phyloP scores from a whole-genome alignment of 2,888 invertebrate species.

The Parascotia fuliginaria region DNA sequence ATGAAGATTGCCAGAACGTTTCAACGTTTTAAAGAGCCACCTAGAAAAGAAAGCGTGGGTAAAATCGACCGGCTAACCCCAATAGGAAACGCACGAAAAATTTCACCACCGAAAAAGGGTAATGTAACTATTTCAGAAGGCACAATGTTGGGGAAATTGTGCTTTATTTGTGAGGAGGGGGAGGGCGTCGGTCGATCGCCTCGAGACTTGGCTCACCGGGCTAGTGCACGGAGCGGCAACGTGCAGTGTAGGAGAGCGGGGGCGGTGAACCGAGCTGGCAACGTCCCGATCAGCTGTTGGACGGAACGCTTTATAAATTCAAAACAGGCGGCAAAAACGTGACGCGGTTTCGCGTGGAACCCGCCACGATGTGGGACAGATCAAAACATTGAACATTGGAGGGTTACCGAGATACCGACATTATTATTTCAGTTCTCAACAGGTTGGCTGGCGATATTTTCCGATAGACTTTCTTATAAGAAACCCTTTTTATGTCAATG shows the following conservation, averaged over 20 bases:
- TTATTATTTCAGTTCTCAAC: slow-evolving; percentile 46
- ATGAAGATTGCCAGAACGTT: slow-evolving; percentile 35
- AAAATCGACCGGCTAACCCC: slow-evolving; percentile 56
- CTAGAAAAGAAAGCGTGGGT: slow-evolving; percentile 36
- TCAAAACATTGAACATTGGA: slow-evolving; percentile 50
- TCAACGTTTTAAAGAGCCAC: slow-evolving; percentile 10
- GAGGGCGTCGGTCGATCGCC: slow-evolving; percentile 78
- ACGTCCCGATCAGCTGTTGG: slow-evolving; percentile 80
- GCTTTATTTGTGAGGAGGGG: slow-evolving; percentile 57
- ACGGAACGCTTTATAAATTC: slow-evolving; percentile 70
- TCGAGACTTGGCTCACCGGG: slow-evolving; percentile 49
- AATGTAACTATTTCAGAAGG: slow-evolving; percentile 65
- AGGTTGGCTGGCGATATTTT: slow-evolving; percentile 36
- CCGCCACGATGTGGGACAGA: slow-evolving; percentile 54
- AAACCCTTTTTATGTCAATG: slow-evolving; percentile 18
- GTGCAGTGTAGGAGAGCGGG: slow-evolving; percentile 53
- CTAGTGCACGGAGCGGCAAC: slow-evolving; percentile 67
- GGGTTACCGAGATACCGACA: slow-evolving; percentile 39
- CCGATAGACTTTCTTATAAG: slow-evolving; percentile 10
- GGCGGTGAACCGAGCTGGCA: slow-evolving; percentile 53
- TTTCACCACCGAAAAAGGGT: slow-evolving; percentile 47
- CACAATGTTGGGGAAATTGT: slow-evolving; percentile 60
- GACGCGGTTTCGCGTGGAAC: slow-evolving; percentile 53
- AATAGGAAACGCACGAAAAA: slow-evolving; percentile 32
- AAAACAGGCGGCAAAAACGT: slow-evolving; percentile 77